These are phyloP conservation scores for Neuroscelio doddi DNA, from an alignment of 2,888 invertebrate species.

Conservation along the genomic window DNA sequence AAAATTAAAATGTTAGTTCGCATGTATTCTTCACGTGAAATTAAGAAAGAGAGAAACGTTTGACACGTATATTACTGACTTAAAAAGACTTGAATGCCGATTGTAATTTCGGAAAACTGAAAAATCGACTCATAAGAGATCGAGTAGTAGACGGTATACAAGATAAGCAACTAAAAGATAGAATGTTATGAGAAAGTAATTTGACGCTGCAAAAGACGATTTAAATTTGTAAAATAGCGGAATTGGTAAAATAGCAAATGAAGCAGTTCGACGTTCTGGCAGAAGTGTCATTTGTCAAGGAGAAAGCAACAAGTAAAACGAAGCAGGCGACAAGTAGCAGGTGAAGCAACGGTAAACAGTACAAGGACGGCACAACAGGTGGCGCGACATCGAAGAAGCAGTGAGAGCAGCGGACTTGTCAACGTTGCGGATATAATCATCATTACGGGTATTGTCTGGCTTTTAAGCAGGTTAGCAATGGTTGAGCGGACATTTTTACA, in stretches of 20 bases:
- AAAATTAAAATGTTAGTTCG: constrained; percentile 39
- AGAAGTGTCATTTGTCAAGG: constrained; percentile 15
- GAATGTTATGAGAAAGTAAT: constrained; percentile 47
- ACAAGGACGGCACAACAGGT: not conserved
- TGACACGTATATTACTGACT: constrained; percentile 46
- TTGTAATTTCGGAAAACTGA: constrained; percentile 47
- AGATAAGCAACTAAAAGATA: constrained; percentile 42
- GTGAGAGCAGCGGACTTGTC: constrained; percentile 3
- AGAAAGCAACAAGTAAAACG: no score
- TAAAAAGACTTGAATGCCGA: constrained; percentile 45
- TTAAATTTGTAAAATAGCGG: constrained; percentile 43
- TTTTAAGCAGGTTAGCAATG: constrained; percentile 26
- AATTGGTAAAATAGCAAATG: constrained; percentile 38
- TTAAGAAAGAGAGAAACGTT: constrained; percentile 47
- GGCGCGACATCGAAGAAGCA: not conserved
- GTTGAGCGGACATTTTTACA: constrained; percentile 23
- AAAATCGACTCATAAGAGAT: constrained; percentile 50
- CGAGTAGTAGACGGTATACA: constrained; percentile 48
- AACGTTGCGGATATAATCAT: constrained; percentile 27
- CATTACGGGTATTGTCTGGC: constrained; percentile 26
- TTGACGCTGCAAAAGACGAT: constrained; percentile 39
- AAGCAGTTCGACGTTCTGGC: constrained; percentile 23
- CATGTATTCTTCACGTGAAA: constrained; percentile 50
- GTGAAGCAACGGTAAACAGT: not conserved
- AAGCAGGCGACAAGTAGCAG: not conserved